These are phyloP conservation scores for Hemicrepidius hirtus DNA, from an alignment of 2,888 invertebrate species.

Conservation along the genomic window DNA sequence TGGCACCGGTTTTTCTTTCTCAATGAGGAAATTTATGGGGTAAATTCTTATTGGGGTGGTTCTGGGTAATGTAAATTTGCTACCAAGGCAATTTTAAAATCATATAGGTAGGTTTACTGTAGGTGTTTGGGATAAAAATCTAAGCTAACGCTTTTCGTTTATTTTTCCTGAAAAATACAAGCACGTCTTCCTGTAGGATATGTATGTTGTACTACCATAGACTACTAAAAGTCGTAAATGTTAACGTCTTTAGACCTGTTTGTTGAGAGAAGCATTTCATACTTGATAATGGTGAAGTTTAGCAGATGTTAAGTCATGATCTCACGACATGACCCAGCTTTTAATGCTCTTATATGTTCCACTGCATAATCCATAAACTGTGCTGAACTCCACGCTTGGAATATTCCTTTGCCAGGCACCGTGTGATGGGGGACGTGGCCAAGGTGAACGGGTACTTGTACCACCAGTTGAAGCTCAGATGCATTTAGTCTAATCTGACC, in stretches of 20 bases:
- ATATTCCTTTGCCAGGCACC: slow-evolving; percentile 1
- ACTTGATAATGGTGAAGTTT: slow-evolving; percentile 11
- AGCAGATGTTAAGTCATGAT: slow-evolving; percentile 26
- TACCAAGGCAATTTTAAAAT: no score
- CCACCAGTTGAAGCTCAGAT: slow-evolving; percentile 13
- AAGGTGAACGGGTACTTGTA: slow-evolving; percentile 31
- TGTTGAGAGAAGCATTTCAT: slow-evolving; percentile 18
- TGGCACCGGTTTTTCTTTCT: no score
- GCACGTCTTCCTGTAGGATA: no score
- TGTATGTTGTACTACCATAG: no score
- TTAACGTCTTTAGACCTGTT: neutral
- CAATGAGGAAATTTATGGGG: no score
- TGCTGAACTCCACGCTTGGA: slow-evolving; percentile 17
- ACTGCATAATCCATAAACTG: slow-evolving; percentile 27
- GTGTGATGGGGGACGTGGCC: slow-evolving; percentile 18
- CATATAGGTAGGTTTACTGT: no score
- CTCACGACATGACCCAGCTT: slow-evolving; percentile 21
- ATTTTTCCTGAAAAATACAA: no score
- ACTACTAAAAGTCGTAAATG: no score
- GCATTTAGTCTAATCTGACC: slow-evolving; percentile 24
- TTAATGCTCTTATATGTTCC: slow-evolving; percentile 13
- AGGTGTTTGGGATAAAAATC: no score
- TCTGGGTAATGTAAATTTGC: no score
- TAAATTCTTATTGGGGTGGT: no score
- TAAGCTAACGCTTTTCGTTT: no score